phyloP scores from a whole-genome alignment of 1,140 invertebrate genomes.

The Tenebrio molitor region DNA sequence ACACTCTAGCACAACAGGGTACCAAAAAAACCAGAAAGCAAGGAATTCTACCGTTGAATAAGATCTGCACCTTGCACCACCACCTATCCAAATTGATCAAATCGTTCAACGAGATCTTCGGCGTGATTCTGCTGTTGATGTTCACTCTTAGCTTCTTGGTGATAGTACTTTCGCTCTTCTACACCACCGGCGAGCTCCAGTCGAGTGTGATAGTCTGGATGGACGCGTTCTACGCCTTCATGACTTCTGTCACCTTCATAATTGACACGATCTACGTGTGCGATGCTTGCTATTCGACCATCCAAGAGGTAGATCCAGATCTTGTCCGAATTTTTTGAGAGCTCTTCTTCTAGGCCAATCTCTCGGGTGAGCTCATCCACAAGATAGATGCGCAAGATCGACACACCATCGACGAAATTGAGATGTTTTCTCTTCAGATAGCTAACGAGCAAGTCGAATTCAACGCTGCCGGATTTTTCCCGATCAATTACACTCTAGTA shows the following conservation, averaged over 20 bases:
- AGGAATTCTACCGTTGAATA: neutral
- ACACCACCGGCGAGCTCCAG: neutral
- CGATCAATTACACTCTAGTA: no score
- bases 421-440: no score
- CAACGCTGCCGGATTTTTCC: no score
- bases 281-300: constrained; percentile 51
- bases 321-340: no score
- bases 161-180: constrained; percentile 1
- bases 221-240: neutral
- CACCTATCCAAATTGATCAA: constrained; percentile 43
- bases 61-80: neutral
- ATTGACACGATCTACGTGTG: constrained; percentile 48
- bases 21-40: neutral
- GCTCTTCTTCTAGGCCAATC: no score
- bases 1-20: neutral
- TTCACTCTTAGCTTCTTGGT: constrained; percentile 49
- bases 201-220: neutral
- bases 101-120: constrained; percentile 49
- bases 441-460: no score
- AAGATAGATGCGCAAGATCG: no score
- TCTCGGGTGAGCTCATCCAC: no score
- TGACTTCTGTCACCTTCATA: neutral
- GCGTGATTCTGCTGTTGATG: constrained; percentile 43
- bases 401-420: no score
- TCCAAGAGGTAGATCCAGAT: constrained; percentile 53